Conservation (phyloP, 2,888 invertebrate genomes). For the Zeuzera pyrina region DNA sequence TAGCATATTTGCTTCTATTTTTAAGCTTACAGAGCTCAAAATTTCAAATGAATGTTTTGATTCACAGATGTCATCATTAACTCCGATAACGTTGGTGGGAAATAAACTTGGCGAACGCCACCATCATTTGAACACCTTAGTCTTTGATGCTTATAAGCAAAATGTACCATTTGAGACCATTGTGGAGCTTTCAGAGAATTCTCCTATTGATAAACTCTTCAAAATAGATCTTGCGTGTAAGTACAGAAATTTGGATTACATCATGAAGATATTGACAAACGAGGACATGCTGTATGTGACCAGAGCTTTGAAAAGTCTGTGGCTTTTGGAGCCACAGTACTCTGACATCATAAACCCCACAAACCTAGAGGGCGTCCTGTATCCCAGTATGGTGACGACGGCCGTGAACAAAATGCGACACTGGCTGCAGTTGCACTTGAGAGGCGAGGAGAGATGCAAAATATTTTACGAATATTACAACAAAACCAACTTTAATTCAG, state of each 20-base stretch:
- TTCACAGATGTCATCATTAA: conserved; percentile 24
- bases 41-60: neutral
- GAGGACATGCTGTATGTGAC: conserved; percentile 47
- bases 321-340: conserved; percentile 33
- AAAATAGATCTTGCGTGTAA: conserved; percentile 46
- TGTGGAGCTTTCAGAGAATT: conserved; percentile 22
- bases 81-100: conserved; percentile 30
- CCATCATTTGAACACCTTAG: conserved; percentile 28
- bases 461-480: conserved; percentile 38
- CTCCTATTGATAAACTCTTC: conserved; percentile 37
- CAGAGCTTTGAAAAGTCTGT: conserved; percentile 37
- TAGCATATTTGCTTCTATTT: no score
- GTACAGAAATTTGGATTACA: conserved; percentile 32
- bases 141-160: conserved; percentile 19
- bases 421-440: conserved; percentile 29
- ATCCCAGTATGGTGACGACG: conserved; percentile 37
- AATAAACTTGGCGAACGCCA: conserved; percentile 35
- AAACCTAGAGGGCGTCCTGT: conserved; percentile 36
- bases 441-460: conserved; percentile 27
- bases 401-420: conserved; percentile 39
- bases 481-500: conserved; percentile 22
- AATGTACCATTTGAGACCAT: conserved; percentile 15
- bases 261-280: conserved; percentile 36
- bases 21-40: no score
- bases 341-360: conserved; percentile 33